Conservation (phyloP, 2,888 invertebrate species). For the Ptilodon capucinus region DNA sequence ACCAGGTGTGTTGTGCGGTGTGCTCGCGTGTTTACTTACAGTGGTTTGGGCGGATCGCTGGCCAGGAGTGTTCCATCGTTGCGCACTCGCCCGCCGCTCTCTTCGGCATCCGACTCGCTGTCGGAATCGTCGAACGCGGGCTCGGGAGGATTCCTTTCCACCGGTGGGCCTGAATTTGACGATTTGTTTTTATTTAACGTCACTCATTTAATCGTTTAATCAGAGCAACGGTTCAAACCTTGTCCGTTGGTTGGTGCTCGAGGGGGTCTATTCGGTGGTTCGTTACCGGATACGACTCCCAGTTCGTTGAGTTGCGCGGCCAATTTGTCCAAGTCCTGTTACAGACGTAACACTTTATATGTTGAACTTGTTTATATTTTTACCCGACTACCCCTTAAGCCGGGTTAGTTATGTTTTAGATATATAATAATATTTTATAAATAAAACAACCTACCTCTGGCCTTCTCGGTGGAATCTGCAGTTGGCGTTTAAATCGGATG, state of each 20-base stretch:
- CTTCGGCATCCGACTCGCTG: constrained; percentile 92
- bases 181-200: neutral
- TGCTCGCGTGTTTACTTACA: constrained; percentile 86
- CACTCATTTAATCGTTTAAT: neutral
- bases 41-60: constrained; percentile 97
- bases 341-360: no score
- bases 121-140: constrained; percentile 88
- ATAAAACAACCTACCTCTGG: constrained; percentile 89
- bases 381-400: neutral
- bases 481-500: constrained; percentile 59
- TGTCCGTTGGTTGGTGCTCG: constrained; percentile 76
- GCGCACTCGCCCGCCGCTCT: constrained; percentile 89
- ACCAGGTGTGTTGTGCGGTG: neutral
- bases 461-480: constrained; percentile 92
- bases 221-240: constrained; percentile 50
- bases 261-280: constrained; percentile 82
- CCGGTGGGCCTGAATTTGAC: constrained; percentile 64
- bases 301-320: constrained; percentile 98
- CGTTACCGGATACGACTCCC: constrained; percentile 90
- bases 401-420: no score
- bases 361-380: no score
- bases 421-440: neutral
- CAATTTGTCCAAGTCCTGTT: constrained; percentile 96
- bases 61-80: constrained; percentile 97
- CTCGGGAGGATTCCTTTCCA: constrained; percentile 84